Base-by-base conservation (phyloP, 2,113 vertebrate species). In the Corvus moneduloides region DNA sequence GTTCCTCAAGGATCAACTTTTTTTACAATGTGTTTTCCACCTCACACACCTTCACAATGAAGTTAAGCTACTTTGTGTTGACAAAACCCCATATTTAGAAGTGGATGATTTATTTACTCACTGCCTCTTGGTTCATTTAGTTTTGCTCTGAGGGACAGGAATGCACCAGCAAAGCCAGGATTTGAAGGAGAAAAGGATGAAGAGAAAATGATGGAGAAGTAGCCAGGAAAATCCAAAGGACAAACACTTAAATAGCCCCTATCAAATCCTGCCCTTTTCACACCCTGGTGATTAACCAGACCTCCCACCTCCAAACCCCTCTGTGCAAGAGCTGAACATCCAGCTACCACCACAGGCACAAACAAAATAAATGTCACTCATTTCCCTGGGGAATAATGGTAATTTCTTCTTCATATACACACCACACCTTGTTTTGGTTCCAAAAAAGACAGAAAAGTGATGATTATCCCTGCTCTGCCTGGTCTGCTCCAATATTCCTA, bases 291-390 rank as follows among this genome's bases (percentile, higher is more conserved):
- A 90, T 93, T 75, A 92, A 75, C 52, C 15, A 75, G 96, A 96
- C 93, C 94, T 97, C 93, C 94, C 90, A 96, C 67, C 35, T 90
- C 43, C 55, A 59, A 55, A 67, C 39, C 13, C 16, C 27, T 69
- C 69, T 14, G 27, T 22, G 59, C 56, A 86, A 69, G 44, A 67
- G 33, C 2, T 49, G 49, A 56, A 33, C 43, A 24, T 7, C 16
- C 27, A 35, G 39, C 28, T 67, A 90, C 9, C 46, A 54, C 11
- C 51, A 82, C 20, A 59, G 82, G 13, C 54, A 93, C 46, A 66
- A 64, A 22, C 35, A 30, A 49, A 87, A 77, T 9, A 37, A 77
- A 56, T 43, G 43, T 16, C 7, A 6, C 35, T 84, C 58, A 58
- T 41, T 55, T 81, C 35, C n/a, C 76, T 23, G 5, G 48, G 32